Evolutionary conservation across 2,888 invertebrate genomes (phyloP).

Genomic region (Ornithoptera alexandrae): DNA sequence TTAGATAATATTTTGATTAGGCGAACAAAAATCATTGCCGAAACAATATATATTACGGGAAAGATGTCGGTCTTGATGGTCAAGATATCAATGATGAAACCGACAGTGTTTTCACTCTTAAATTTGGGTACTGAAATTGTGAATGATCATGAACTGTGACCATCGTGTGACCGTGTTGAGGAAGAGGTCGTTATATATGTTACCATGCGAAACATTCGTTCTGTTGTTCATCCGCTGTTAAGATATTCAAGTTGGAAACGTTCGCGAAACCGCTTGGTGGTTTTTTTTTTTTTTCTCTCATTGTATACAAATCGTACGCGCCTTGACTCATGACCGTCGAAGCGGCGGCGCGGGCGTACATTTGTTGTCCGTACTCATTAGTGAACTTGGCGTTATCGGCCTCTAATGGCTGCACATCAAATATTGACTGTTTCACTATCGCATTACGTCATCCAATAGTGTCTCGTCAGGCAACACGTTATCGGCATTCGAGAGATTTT

Average conservation of each 20-base stretch:
- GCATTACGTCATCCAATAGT: conserved; percentile 65
- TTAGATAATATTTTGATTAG: too few relatives aligned
- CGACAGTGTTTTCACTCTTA: too few relatives aligned
- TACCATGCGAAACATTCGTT: background rate
- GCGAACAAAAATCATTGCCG: too few relatives aligned
- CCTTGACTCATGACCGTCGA: conserved; percentile 31
- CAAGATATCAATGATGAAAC: too few relatives aligned
- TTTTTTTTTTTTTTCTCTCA: conserved; percentile 22
- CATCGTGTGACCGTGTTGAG: too few relatives aligned
- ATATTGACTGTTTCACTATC: conserved; percentile 74
- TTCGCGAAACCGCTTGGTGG: conserved; percentile 24
- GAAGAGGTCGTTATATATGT: background rate
- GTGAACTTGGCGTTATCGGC: conserved; percentile 70
- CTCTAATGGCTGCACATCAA: conserved; percentile 71
- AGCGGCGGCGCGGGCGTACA: conserved; percentile 40
- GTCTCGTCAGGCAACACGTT: conserved; percentile 7
- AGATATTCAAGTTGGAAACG: conserved; percentile 26
- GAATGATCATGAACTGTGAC: too few relatives aligned
- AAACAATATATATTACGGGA: too few relatives aligned
- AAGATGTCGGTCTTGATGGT: too few relatives aligned
- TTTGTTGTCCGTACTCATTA: conserved; percentile 66
- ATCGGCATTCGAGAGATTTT: conserved; percentile 6
- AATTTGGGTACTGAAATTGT: too few relatives aligned
- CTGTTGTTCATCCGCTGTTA: conserved; percentile 6
- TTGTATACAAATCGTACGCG: conserved; percentile 31